Evolutionary conservation across 2,888 invertebrate species (phyloP), one percentile per base, ranked within the genome.

Genomic region (Protophormia terraenovae): DNA sequence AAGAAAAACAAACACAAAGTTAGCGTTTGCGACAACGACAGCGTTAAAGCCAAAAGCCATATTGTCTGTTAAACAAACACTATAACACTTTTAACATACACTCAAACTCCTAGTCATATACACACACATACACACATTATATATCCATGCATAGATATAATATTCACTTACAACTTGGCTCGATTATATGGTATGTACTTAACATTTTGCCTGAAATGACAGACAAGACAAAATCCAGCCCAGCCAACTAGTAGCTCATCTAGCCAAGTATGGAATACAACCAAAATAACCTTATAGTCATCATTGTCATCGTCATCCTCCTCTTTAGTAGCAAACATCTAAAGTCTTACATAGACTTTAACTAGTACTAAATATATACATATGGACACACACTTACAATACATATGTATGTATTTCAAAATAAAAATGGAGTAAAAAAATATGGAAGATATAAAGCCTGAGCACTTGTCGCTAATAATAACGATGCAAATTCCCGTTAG

Each of bases 401-500:
- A 41, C 10, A 47, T 29, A 62, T 12, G 47, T 1, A 45, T 32
- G 32, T 32, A 45, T 0, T n/a, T n/a, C n/a, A 27, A 38, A 55
- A 2, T 45, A 32, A 72, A 64, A 62, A 53, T 55, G 50, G 35
- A 64, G 66, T 3, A 45, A n/a, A 47, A 60, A 53, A 47, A 47
- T 35, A 27, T 14, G 24, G 64, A 24, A 60, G 55, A 47, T n/a
- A 64, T 41, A 66, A 64, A 60, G 53, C 47, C 67, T 62, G 72
- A 83, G 80, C 81, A 80, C 83, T 76, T 81, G 81, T 81, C 76
- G 86, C 87, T 86, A 86, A 87, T 86, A 85, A 84, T 84, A 87
- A 84, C 84, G 86, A 84, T 86, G 83, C 82, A 86, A 86, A 84
- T 86, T 87, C 83, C 87, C 85, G 85, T 87, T 86, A 82, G 85